These are phyloP conservation scores for Taurulus bubalis DNA, from an alignment of 2,113 vertebrate genomes.

Conservation along the genomic window DNA sequence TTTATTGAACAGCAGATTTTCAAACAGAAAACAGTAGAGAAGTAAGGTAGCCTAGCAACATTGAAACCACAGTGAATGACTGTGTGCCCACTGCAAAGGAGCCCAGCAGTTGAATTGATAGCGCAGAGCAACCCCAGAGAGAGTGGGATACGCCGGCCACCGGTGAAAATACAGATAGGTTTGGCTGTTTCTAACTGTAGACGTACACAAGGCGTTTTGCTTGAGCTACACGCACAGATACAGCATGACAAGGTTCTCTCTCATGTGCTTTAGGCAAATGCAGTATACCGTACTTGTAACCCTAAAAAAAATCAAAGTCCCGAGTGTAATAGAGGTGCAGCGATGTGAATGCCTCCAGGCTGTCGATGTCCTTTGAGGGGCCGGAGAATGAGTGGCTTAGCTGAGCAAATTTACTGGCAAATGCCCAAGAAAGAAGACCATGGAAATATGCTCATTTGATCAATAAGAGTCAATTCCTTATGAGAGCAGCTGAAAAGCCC, in stretches of 20 bases:
- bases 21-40: conserved; percentile 71
- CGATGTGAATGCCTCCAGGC: conserved; percentile 61
- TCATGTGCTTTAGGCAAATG: too few species aligned
- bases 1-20: conserved; percentile 82
- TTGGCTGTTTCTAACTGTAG: conserved; percentile 39
- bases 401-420: conserved; percentile 52
- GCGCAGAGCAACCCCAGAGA: conserved; percentile 71
- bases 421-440: conserved; percentile 33
- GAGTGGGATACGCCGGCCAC: conserved; percentile 75
- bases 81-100: conserved; percentile 66
- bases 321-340: conserved; percentile 11
- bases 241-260: conserved; percentile 12
- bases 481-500: conserved; percentile 34
- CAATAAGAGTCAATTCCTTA: conserved; percentile 55
- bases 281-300: background rate
- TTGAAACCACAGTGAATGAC: conserved; percentile 74
- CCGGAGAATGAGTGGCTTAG: conserved; percentile 49
- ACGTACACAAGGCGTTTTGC: conserved; percentile 35
- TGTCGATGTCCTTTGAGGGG: conserved; percentile 39
- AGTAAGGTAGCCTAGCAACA: conserved; percentile 85
- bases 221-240: background rate
- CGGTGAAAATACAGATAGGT: conserved; percentile 69
- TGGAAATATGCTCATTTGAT: conserved; percentile 69
- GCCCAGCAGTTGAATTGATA: conserved; percentile 69
- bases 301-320: conserved; percentile 18